A percentile compares a stretch with the other conserved stretches of the same genome.
Evolutionary conservation across 1,140 invertebrate species (phyloP).

Genomic region (Trissolcus basalis): DNA sequence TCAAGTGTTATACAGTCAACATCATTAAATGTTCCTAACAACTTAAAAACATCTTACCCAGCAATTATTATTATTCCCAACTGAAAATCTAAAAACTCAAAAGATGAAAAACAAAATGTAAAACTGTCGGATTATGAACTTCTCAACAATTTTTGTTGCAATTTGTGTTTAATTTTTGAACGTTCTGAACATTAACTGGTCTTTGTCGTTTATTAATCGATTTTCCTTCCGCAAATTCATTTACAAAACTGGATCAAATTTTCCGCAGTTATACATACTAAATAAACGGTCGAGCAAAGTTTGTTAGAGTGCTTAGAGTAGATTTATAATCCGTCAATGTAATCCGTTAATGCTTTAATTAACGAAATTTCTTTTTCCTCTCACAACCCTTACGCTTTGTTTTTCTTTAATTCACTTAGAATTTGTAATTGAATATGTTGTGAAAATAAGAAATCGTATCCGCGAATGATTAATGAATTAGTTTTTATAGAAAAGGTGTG

Average conservation of each 20-base stretch:
- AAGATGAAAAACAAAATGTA: not conserved
- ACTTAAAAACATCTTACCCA: slow-evolving; percentile 5
- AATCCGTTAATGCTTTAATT: slow-evolving; percentile 25
- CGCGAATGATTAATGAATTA: slow-evolving; percentile 12
- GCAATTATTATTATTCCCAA: not conserved
- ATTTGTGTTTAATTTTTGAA: no score
- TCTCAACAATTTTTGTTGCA: no score
- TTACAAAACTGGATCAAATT: slow-evolving; percentile 2
- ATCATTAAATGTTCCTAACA: slow-evolving; percentile 25
- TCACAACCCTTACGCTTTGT: not conserved
- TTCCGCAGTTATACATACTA: slow-evolving; percentile 3
- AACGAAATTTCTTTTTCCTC: slow-evolving; percentile 18
- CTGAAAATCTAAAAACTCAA: not conserved
- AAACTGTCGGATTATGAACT: no score
- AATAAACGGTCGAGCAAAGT: slow-evolving; percentile 26
- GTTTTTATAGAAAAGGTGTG: slow-evolving; percentile 29
- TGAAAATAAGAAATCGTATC: no score
- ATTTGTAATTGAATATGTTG: slow-evolving; percentile 33
- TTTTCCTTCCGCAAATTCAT: not conserved
- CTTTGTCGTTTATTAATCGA: no score
- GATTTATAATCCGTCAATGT: slow-evolving; percentile 24
- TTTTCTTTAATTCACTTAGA: not conserved
- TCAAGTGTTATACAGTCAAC: slow-evolving; percentile 26
- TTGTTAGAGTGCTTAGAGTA: not conserved
- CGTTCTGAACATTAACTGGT: no score